phyloP scores from a whole-genome alignment of 2,888 invertebrate species.

The Acanthosepion pharaonis region DNA sequence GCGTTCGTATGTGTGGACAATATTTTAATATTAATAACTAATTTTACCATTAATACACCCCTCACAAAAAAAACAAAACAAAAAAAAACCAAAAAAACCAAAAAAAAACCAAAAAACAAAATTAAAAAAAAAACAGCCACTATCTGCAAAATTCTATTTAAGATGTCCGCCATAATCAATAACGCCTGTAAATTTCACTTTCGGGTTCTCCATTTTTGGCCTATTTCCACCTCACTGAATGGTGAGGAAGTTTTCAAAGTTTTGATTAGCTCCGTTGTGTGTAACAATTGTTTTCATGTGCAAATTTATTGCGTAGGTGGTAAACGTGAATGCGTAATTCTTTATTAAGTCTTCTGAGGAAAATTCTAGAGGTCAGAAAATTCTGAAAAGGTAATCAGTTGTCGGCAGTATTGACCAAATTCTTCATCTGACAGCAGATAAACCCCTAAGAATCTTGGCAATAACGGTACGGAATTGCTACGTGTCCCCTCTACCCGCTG shows the following conservation, averaged over 20 bases:
- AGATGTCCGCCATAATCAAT: no score
- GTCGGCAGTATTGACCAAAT: background rate
- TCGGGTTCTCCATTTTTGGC: background rate
- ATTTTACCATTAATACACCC: no score
- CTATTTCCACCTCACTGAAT: background rate
- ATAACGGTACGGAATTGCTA: background rate
- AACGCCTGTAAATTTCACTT: no score
- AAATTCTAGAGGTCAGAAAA: background rate
- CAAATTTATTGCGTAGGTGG: background rate
- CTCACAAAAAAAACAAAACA: no score
- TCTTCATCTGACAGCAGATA: background rate
- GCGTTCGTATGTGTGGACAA: no score
- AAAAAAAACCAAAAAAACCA: no score
- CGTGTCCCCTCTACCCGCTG: background rate
- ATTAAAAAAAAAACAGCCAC: no score
- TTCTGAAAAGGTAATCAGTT: background rate
- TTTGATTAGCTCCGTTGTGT: background rate
- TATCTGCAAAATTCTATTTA: no score
- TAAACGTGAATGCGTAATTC: background rate
- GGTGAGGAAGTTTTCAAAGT: background rate
- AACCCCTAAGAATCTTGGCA: background rate
- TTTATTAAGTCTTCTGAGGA: background rate
- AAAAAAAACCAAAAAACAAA: no score
- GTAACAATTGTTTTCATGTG: background rate
- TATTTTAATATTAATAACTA: no score